Base-by-base conservation (phyloP, 1,140 invertebrate species). In the Bombus consobrinus region DNA sequence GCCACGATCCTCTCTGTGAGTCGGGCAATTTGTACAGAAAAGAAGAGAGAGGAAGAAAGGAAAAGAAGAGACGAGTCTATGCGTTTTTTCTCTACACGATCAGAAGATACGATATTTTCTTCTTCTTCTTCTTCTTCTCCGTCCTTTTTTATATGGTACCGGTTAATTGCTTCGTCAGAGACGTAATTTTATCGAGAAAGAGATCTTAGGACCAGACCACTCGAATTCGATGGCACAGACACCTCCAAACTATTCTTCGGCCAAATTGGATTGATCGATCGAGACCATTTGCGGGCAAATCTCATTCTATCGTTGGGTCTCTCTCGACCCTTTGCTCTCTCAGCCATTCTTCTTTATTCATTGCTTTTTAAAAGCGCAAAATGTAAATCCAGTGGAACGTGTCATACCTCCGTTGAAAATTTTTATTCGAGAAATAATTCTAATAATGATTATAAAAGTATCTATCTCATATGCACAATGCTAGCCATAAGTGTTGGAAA, bases 241-340 rank as follows among this genome's bases (percentile, higher is more conserved):
- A 41, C 75, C 18, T 59, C 39, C 37, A 1, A 37, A 64, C 32
- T 64, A 41, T 77, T 41, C 37, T 39, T 25, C 28, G 75, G 34
- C 1, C 37, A 64, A 77, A 77, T 77, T 77, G 75, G 75, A 77
- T 77, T 32, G 57, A 8, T 41, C 34, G 75, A 62, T 77, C 57
- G 53, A 77, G 37, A 47, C 53, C 34, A 39, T 62, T n/a, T 25
- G n/a, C 25, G 53, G 37, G 10, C 59, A 39, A 77, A 77, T 64
- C 28, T 64, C 28, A 1, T 28, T 32, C 28, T n/a, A 34, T 32
- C 25, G 34, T 8, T 12, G 3, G 4, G 25, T 28, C n/a, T 64
- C 37, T 18, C 53, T 76, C 34, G 25, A 39, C 2, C 6, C 37
- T 5, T 37, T 25, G 41, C 47, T 13, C 12, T 22, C 32, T 59